Percentiles rank a stretch among this genome's conserved stretches.
Evolutionary conservation across 1,140 invertebrate genomes (phyloP).

Genomic region (Drosophila yakuba): DNA sequence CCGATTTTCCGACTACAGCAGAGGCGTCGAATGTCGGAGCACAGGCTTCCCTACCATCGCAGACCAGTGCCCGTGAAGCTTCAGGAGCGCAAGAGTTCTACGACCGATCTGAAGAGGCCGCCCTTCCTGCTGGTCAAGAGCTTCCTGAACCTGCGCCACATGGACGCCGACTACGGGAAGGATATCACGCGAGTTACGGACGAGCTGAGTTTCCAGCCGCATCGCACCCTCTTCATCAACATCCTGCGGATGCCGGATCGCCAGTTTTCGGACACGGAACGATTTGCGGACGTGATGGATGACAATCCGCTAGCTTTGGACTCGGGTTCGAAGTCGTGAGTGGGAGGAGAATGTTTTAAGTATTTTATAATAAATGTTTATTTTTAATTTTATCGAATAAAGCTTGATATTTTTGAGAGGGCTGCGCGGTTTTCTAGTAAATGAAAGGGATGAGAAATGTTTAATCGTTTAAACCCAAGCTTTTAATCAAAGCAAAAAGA

Average conservation of each 20-base stretch:
- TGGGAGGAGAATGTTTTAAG: background rate
- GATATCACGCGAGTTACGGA: constrained; percentile 10
- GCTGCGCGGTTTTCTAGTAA: background rate
- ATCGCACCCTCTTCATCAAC: constrained; percentile 13
- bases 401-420: background rate
- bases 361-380: background rate
- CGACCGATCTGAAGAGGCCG: constrained; percentile 12
- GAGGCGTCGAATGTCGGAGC: constrained; percentile 6
- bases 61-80: background rate
- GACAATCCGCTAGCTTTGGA: background rate
- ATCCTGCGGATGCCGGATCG: background rate
- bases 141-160: constrained; percentile 14
- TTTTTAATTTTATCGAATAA: background rate
- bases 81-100: background rate
- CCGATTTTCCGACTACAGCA: background rate
- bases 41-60: background rate
- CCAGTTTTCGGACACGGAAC: background rate
- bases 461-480: no score
- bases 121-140: constrained; percentile 34
- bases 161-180: background rate
- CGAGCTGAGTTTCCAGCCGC: constrained; percentile 22
- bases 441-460: background rate
- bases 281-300: background rate
- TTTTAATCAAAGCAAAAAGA: no score
- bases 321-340: background rate